Percentiles rank a stretch among this genome's conserved stretches.
Evolutionary conservation across 2,797 vertebrate genomes (phyloP).

Genomic region (Malacoraja senta): DNA sequence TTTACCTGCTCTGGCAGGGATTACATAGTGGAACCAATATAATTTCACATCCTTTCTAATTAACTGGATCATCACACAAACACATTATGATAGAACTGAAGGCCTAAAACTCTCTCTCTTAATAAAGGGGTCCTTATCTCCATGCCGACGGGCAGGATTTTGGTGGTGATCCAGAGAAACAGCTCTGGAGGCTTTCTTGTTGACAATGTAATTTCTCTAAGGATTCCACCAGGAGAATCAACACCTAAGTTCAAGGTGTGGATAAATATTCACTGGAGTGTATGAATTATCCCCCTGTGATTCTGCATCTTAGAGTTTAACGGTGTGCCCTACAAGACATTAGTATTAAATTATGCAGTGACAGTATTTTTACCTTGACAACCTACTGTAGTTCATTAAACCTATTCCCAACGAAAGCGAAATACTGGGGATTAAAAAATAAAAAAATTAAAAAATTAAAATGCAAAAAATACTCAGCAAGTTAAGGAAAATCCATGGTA

Average conservation of each 20-base stretch:
- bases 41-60: neutral
- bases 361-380: neutral
- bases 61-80: neutral
- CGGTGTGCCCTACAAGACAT: neutral
- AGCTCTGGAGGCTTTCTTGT: neutral
- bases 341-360: neutral
- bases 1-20: neutral
- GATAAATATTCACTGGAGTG: neutral
- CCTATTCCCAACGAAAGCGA: neutral
- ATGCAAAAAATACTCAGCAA: too few relatives aligned
- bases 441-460: too few relatives aligned
- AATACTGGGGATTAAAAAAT: too few relatives aligned
- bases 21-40: too few relatives aligned
- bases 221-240: neutral
- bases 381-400: neutral
- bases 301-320: neutral
- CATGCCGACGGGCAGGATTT: neutral
- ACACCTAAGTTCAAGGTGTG: neutral
- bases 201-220: neutral
- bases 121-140: neutral
- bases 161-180: neutral
- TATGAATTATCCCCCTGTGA: neutral
- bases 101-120: too few relatives aligned
- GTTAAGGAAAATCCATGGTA: too few relatives aligned
- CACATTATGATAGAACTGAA: neutral